phyloP scores from a whole-genome alignment of 2,113 vertebrate species.

The Alligator sinensis region DNA sequence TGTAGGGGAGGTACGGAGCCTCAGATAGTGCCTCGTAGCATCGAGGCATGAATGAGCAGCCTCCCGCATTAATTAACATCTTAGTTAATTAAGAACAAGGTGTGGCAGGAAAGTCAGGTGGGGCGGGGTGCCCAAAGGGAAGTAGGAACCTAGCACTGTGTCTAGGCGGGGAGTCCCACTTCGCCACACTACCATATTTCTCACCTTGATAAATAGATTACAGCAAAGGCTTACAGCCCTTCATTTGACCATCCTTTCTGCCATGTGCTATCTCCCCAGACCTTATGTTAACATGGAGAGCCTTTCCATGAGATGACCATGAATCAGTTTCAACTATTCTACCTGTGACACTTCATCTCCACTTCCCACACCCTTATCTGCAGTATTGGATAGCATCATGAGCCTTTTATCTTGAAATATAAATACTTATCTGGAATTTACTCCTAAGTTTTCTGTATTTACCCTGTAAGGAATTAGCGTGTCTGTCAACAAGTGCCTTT shows the following conservation, averaged over 20 bases:
- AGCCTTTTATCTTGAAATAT: slow-evolving; percentile 38
- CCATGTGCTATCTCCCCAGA: background rate
- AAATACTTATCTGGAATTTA: slow-evolving; percentile 10
- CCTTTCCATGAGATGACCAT: background rate
- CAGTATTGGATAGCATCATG: background rate
- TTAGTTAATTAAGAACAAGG: too few relatives aligned
- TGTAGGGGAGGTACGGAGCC: too few relatives aligned
- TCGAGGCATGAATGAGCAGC: too few relatives aligned
- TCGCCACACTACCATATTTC: background rate
- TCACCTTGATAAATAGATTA: background rate
- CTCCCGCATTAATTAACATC: too few relatives aligned
- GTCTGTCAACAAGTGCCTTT: slow-evolving; percentile 62
- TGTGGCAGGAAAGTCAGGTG: too few relatives aligned
- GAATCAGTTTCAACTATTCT: background rate
- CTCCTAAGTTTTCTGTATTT: slow-evolving; percentile 20
- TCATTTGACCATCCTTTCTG: background rate
- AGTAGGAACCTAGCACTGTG: background rate
- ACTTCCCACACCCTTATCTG: background rate
- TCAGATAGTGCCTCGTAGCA: too few relatives aligned
- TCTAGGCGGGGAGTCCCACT: background rate
- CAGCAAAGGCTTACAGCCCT: background rate
- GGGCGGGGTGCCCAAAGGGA: background rate
- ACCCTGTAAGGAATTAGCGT: slow-evolving; percentile 34
- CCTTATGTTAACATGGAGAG: background rate
- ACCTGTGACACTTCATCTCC: background rate